Conservation (phyloP, 2,113 vertebrate species). For the Zapus hudsonius region DNA sequence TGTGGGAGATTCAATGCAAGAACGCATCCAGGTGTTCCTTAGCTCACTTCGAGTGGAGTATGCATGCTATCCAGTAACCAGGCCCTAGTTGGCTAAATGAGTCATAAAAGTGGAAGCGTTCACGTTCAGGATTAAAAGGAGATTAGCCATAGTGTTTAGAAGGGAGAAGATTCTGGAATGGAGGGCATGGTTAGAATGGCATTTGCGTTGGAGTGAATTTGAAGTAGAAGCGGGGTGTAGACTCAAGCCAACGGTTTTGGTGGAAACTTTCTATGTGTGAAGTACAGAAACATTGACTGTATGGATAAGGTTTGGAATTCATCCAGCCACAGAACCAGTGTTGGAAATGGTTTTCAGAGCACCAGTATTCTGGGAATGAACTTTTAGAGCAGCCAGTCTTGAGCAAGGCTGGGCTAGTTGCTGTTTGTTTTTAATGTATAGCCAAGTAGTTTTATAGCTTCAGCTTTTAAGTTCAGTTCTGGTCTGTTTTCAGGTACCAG, state of each 20-base stretch:
- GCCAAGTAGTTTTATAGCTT: neutral
- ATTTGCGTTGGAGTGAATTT: neutral
- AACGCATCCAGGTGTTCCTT: neutral
- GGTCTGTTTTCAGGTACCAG: neutral
- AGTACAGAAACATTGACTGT: neutral
- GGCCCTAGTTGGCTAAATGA: neutral
- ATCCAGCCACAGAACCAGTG: neutral
- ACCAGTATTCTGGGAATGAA: neutral
- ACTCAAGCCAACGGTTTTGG: neutral
- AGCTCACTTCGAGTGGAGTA: neutral
- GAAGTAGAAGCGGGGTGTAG: neutral
- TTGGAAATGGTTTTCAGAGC: neutral
- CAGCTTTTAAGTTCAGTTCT: neutral
- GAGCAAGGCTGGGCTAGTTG: neutral
- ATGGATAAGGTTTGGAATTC: neutral
- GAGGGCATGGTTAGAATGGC: neutral
- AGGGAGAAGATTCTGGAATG: constrained; percentile 11
- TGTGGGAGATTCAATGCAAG: neutral
- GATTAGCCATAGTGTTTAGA: constrained; percentile 55
- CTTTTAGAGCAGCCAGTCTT: neutral
- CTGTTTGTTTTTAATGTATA: neutral
- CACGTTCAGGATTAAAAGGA: constrained; percentile 60
- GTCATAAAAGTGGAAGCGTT: constrained; percentile 28
- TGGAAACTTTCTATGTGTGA: neutral
- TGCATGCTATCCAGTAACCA: neutral